Percentiles rank a stretch among this genome's conserved stretches.
Conservation (phyloP, 2,113 vertebrate genomes). For the Oreamnos americanus region DNA sequence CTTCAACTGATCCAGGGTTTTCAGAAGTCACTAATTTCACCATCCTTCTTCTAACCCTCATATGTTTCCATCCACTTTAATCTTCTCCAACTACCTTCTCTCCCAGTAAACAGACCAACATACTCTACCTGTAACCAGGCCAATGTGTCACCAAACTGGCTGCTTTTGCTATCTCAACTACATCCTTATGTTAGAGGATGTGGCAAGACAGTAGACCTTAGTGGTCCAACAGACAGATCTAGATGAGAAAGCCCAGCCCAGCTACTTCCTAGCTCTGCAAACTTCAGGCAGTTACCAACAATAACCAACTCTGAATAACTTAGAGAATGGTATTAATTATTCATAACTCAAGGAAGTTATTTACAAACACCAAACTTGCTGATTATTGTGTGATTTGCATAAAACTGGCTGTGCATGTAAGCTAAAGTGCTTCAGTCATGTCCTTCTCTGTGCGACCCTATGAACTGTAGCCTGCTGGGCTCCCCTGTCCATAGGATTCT, state of each 20-base stretch:
- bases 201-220: not conserved
- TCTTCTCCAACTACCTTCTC: not conserved
- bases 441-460: not conserved
- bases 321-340: not conserved
- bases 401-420: rapidly evolving
- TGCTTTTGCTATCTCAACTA: not conserved
- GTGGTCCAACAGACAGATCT: not conserved
- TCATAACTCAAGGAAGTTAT: not conserved
- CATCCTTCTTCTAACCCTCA: not conserved
- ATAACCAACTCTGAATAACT: not conserved
- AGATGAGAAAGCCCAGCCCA: not conserved
- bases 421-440: not conserved
- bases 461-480: rapidly evolving
- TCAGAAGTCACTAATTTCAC: not conserved
- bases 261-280: not conserved
- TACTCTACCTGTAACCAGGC: not conserved
- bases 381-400: not conserved
- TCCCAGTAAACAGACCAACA: not conserved
- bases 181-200: not conserved
- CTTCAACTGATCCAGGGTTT: not conserved
- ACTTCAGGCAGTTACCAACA: not conserved
- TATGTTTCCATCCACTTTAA: not conserved
- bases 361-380: not conserved
- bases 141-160: not conserved
- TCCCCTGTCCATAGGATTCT: not conserved